phyloP scores from a whole-genome alignment of 2,113 vertebrate species.

The Zosterops hypoxanthus region DNA sequence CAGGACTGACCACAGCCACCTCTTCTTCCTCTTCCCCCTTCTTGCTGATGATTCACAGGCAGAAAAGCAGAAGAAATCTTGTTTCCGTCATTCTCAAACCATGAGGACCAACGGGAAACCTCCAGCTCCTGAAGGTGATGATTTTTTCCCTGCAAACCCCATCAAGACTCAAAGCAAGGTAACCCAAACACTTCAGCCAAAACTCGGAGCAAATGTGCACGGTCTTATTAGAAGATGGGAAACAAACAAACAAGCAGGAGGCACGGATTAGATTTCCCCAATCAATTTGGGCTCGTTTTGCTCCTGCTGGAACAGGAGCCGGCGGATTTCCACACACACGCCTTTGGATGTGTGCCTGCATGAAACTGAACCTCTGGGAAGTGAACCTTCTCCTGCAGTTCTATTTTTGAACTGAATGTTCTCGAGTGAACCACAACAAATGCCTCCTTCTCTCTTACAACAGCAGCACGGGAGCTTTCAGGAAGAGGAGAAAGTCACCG shows the following conservation, averaged over 20 bases:
- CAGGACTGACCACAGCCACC: not conserved
- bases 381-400: constrained; percentile 12
- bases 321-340: not conserved
- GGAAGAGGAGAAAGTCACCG: not conserved
- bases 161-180: not conserved
- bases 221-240: not conserved
- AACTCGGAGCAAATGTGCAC: not conserved
- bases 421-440: constrained; percentile 47
- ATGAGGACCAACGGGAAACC: not conserved
- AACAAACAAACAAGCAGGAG: constrained; percentile 22
- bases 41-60: not conserved
- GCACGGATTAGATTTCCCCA: not conserved
- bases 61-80: not conserved
- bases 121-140: not conserved
- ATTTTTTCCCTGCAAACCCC: not conserved
- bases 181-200: not conserved
- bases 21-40: not conserved
- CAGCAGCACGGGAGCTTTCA: not conserved
- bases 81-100: not conserved
- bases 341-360: not conserved
- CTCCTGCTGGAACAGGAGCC: not conserved
- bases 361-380: not conserved
- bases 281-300: not conserved
- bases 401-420: constrained; percentile 55
- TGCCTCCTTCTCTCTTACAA: not conserved